Conservation (phyloP, 2,113 vertebrate species). For the Eidolon helvum region DNA sequence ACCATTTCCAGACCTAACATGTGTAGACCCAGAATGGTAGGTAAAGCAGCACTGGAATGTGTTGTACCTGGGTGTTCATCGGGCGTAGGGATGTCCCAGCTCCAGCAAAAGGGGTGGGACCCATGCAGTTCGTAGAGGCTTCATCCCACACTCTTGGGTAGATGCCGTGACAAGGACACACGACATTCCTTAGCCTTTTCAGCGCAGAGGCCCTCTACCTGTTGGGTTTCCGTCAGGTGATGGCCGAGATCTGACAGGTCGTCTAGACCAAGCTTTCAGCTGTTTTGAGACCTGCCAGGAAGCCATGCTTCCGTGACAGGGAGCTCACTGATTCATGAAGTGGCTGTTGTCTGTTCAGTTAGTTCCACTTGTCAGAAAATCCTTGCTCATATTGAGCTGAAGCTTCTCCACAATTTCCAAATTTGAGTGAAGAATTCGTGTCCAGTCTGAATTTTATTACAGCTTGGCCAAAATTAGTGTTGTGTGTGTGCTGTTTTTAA, state of each 20-base stretch:
- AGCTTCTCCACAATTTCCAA: neutral
- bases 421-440: neutral
- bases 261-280: neutral
- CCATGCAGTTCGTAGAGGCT: neutral
- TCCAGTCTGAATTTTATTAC: neutral
- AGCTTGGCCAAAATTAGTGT: neutral
- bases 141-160: neutral
- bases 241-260: neutral
- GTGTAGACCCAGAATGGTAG: neutral
- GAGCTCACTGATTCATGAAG: too few relatives aligned
- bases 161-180: rapidly evolving
- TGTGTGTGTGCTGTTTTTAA: neutral
- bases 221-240: neutral
- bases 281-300: neutral
- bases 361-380: neutral
- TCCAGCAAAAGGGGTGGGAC: neutral
- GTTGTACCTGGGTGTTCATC: neutral
- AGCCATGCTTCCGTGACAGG: neutral
- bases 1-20: constrained; percentile 49
- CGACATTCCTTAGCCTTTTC: neutral
- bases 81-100: neutral
- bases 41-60: neutral
- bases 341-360: neutral
- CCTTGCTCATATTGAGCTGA: neutral
- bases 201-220: neutral